Conservation (phyloP, 2,888 invertebrate species). For the Lypha dubia region DNA sequence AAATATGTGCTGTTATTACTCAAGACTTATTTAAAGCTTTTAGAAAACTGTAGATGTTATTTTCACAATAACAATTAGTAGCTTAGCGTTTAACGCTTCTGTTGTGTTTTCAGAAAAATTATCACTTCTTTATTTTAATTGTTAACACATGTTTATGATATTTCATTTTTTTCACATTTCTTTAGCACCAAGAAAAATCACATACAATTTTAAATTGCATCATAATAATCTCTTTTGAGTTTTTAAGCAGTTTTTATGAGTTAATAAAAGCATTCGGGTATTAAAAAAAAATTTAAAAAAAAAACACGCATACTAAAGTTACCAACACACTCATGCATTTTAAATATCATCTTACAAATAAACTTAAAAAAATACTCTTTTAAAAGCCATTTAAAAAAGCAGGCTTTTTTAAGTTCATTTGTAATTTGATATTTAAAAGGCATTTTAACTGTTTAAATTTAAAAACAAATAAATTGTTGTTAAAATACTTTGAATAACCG, state of each 20-base stretch:
- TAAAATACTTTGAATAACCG: background rate
- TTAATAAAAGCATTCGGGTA: background rate
- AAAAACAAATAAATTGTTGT: background rate
- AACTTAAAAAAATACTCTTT: conserved; percentile 3
- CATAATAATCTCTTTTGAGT: conserved; percentile 1
- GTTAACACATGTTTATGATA: conserved; percentile 11
- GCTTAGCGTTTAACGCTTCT: background rate
- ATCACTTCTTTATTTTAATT: background rate
- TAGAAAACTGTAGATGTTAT: background rate
- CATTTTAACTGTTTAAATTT: background rate
- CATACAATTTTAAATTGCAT: conserved; percentile 3
- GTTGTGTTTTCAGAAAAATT: conserved; percentile 8
- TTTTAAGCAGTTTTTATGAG: conserved; percentile 8
- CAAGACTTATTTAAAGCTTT: background rate
- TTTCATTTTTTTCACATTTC: background rate
- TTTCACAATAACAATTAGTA: background rate
- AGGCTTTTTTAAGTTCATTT: conserved; percentile 3
- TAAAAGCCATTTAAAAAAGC: conserved; percentile 8
- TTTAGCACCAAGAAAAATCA: background rate
- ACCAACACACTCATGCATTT: background rate
- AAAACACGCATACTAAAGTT: conserved; percentile 10
- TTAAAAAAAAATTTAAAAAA: conserved; percentile 30
- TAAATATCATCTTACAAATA: conserved; percentile 11
- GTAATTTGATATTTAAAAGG: conserved; percentile 41
- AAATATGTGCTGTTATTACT: background rate